Evolutionary conservation across 1,140 invertebrate genomes (phyloP).

Genomic region (Ptiloglossa arizonensis): DNA sequence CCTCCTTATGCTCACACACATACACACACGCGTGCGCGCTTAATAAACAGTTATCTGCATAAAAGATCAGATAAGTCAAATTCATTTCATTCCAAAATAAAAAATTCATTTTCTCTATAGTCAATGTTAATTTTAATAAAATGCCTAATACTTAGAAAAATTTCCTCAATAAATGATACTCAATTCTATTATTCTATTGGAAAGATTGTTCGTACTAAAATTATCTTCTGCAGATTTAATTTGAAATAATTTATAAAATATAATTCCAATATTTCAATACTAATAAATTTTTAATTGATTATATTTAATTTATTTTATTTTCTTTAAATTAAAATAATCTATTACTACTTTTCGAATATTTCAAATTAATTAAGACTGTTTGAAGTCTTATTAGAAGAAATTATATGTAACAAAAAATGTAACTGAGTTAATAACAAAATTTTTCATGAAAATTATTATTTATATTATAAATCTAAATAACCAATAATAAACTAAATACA

Average conservation of each 20-base stretch:
- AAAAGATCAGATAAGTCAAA: constrained; percentile 22
- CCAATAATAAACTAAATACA: not conserved
- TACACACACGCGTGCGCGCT: constrained; percentile 18
- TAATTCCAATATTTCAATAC: not conserved
- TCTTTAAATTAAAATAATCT: no score
- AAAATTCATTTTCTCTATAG: not conserved
- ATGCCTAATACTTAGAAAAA: not conserved
- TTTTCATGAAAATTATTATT: not conserved
- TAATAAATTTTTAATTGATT: not conserved
- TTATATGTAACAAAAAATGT: not conserved
- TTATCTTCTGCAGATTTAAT: not conserved
- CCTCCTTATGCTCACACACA: constrained; percentile 16
- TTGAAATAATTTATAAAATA: not conserved
- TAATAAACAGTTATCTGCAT: constrained; percentile 8
- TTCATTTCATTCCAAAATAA: not conserved
- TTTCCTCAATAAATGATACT: not conserved
- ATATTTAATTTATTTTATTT: not conserved
- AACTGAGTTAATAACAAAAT: constrained; percentile 9
- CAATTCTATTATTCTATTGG: not conserved
- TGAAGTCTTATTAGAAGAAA: no score
- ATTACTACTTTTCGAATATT: no score
- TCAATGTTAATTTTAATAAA: not conserved
- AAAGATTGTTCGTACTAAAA: constrained; percentile 12
- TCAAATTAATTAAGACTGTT: no score
- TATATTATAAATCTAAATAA: not conserved